Base-by-base conservation (phyloP, 1,140 invertebrate genomes). In the Drosophila oshimai region DNA sequence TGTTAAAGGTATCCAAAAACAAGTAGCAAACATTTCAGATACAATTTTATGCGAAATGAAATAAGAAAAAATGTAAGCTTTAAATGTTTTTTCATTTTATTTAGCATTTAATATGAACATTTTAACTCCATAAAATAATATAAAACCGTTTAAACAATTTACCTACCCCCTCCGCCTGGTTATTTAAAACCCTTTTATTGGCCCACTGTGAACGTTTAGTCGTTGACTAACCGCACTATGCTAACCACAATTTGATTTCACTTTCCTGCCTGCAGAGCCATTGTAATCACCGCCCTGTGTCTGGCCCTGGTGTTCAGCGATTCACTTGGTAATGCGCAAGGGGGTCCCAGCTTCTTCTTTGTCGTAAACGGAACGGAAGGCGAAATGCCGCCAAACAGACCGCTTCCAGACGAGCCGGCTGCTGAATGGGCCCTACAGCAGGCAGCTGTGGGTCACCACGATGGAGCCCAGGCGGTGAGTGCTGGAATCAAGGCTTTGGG, bases 401-500 rank as follows among this genome's bases (percentile, higher is more conserved):
- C 69, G 9, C 60, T 91, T 12, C 62, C 74, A 72, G 81, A 89
- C 31, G 90, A 91, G 41, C 60, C 37, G 34, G 54, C 65, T 26
- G 50, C 75, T 0, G 67, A 89, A 0, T 91, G 92, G 72, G 79
- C 84, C 4, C 13, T 89, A 6, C 36, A 58, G n/a, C 33, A 46
- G 1, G 75, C 46, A 13, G 47, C 50, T 5, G 3, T 64, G 45
- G 18, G 51, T 67, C 41, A 71, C 22, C 26, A 36, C 1, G 72
- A 79, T 7, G 50, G 46, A 6, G 77, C 53, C 9, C 69, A 65
- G 34, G 69, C 89, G 6, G 68, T 90, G 0, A 73, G 78, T 50
- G 91, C 90, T 5, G 95, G 95, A 2, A 91, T 93, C 2, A 91
- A 91, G 18, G 94, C 93, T 0, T 90, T 95, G 9, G 79, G 90